A percentile compares a stretch with the other conserved stretches of the same genome.
Evolutionary conservation across 2,113 vertebrate genomes (phyloP).

Genomic region (Neogobius melanostomus): DNA sequence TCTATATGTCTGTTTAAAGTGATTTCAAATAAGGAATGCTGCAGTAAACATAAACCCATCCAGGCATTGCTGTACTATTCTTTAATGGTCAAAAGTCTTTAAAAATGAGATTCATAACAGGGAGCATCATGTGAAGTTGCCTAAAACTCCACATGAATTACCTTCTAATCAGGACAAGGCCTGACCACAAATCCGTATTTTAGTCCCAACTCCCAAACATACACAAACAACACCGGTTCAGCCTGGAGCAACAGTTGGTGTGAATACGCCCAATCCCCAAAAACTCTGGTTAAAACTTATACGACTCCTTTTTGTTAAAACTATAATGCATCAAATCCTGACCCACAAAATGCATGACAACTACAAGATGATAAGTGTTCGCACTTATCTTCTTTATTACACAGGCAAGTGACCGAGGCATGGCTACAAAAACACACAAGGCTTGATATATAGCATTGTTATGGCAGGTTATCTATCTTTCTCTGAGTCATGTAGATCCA

Average conservation of each 20-base stretch:
- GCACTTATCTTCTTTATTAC: slow-evolving; percentile 13
- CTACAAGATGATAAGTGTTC: too few relatives aligned
- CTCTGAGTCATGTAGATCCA: slow-evolving; percentile 4
- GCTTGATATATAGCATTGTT: slow-evolving; percentile 4
- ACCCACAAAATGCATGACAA: not conserved
- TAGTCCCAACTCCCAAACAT: slow-evolving; percentile 10
- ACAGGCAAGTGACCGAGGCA: slow-evolving; percentile 3
- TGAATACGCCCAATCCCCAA: not conserved
- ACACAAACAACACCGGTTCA: slow-evolving; percentile 17
- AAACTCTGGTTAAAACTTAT: not conserved
- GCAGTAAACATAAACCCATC: too few relatives aligned
- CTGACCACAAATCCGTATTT: slow-evolving; percentile 41
- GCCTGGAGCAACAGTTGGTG: slow-evolving; percentile 5
- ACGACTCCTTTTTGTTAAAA: not conserved
- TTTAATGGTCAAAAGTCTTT: too few relatives aligned
- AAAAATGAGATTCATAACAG: too few relatives aligned
- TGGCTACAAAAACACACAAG: slow-evolving; percentile 30
- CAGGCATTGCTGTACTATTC: too few relatives aligned
- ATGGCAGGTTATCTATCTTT: slow-evolving; percentile 12
- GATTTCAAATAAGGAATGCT: too few relatives aligned
- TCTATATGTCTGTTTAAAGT: too few relatives aligned
- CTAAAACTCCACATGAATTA: slow-evolving; percentile 18
- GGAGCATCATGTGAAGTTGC: too few relatives aligned
- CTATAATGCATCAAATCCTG: not conserved
- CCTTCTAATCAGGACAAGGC: slow-evolving; percentile 23